A percentile compares a stretch with the other conserved stretches of the same genome.
Conservation (phyloP, 2,888 invertebrate species). For the Drosophila neoperkinsi region DNA sequence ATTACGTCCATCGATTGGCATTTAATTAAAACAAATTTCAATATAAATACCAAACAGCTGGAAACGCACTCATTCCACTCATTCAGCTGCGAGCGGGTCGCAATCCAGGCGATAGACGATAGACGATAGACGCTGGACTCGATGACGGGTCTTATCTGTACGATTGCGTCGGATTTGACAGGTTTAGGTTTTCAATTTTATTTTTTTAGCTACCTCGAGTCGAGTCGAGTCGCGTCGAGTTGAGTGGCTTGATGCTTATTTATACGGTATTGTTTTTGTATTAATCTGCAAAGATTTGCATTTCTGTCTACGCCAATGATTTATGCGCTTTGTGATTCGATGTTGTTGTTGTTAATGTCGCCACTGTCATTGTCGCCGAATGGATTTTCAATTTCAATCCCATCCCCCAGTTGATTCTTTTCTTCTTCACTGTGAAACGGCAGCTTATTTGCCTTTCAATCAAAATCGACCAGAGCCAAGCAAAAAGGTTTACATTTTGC, state of each 20-base stretch:
- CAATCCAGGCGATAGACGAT: conserved; percentile 24
- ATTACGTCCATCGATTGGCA: conserved; percentile 73
- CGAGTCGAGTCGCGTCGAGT: conserved; percentile 2
- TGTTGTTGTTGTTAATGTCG: conserved; percentile 45
- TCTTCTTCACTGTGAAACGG: conserved; percentile 55
- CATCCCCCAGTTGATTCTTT: conserved; percentile 3
- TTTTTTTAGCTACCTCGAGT: conserved; percentile 39
- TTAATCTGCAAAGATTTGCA: conserved; percentile 78
- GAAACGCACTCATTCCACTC: conserved; percentile 33
- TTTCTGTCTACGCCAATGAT: conserved; percentile 75
- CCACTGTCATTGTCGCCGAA: conserved; percentile 53
- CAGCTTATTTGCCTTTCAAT: conserved; percentile 77
- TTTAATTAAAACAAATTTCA: conserved; percentile 75
- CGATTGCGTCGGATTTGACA: conserved; percentile 72
- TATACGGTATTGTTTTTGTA: conserved; percentile 62
- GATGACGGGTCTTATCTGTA: conserved; percentile 58
- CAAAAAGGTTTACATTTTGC: conserved; percentile 52
- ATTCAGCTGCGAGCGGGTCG: conserved; percentile 15
- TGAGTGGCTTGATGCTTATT: conserved; percentile 44
- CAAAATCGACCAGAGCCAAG: conserved; percentile 39
- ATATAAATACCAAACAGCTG: conserved; percentile 11
- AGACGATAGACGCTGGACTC: conserved; percentile 44
- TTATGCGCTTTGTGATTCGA: conserved; percentile 46
- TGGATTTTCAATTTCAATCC: conserved; percentile 59
- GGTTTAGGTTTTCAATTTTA: conserved; percentile 66